Base-by-base conservation (phyloP, 2,797 vertebrate genomes). In the Lemur catta region DNA sequence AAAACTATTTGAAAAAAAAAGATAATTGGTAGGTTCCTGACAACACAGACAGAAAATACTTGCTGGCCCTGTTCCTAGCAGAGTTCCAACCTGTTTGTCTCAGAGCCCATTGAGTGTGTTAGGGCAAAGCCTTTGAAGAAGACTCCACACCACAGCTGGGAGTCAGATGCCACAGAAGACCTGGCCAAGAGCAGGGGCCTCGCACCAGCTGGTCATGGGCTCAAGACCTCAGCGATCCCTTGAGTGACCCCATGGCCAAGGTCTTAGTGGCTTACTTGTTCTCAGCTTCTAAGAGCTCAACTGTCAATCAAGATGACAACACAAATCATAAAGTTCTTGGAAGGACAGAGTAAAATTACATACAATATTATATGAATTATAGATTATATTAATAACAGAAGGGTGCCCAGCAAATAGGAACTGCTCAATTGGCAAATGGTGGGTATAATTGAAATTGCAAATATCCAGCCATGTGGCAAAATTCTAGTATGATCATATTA, bases 241-340 rank as follows among this genome's bases (percentile, higher is more conserved):
- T 5, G 20, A 17, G 4, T 1, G 11, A 30, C 3, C 2, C 18
- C 0, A 24, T 0, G 1, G 43, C 38, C 61, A 5, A 20, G 43
- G 33, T 38, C 69, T 13, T 2, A 0, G 24, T 20, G 59, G 28
- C 43, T 17, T 17, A 30, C 18, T 52, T 4, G 2, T 38, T 15
- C 52, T 50, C 43, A 22, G 43, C 5, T 22, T 67, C 69, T 1
- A 0, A 2, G 7, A 71, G 12, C n/a, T 46, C 71, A 22, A 1
- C 24, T 52, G 15, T 33, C 50, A 85, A 35, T 59, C 74, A 1
- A 14, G 30, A 43, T 65, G 30, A 59, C n/a, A 52, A 28, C 38
- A 57, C 71, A 43, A 26, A 67, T 22, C 52, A 10, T 8, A 13
- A 74, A 2, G 41, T 48, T 52, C 88, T 93, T 52, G 38, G 74